Conservation (phyloP, 2,113 vertebrate species). For the Mustelus asterias region DNA sequence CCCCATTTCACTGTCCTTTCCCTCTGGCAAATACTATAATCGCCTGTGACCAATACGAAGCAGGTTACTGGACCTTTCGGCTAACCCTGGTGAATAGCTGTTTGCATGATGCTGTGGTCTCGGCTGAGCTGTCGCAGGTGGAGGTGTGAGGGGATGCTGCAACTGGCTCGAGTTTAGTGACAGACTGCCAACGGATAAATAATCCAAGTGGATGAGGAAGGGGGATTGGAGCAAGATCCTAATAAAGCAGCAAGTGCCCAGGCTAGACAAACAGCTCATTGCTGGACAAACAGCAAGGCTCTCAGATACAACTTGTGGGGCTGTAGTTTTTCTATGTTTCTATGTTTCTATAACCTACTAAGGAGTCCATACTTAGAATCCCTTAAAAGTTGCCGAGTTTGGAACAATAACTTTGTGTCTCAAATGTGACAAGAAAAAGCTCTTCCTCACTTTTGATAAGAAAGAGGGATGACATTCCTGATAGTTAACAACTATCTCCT, state of each 20-base stretch:
- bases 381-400: slow-evolving; percentile 48
- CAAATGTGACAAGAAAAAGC: slow-evolving; percentile 48
- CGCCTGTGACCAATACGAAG: background rate
- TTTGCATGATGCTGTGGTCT: slow-evolving; percentile 49
- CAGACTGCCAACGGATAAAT: slow-evolving; percentile 44
- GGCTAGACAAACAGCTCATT: slow-evolving; percentile 29
- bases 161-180: slow-evolving; percentile 40
- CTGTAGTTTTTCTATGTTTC: too few species aligned
- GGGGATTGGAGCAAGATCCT: slow-evolving; percentile 50
- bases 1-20: too few species aligned
- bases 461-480: slow-evolving; percentile 51
- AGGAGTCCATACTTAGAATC: background rate
- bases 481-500: slow-evolving; percentile 50
- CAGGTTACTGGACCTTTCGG: slow-evolving; percentile 10
- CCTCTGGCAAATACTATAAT: too few species aligned
- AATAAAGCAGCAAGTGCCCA: slow-evolving; percentile 45
- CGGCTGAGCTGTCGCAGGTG: slow-evolving; percentile 43
- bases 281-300: background rate
- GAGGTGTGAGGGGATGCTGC: background rate
- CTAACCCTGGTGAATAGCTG: slow-evolving; percentile 50
- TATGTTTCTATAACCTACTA: too few species aligned
- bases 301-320: too few species aligned
- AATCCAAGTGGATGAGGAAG: slow-evolving; percentile 35
- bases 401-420: slow-evolving; percentile 44
- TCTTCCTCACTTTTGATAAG: slow-evolving; percentile 27